These are phyloP conservation scores for Sebastiscus albofasciatus DNA, from an alignment of 2,797 vertebrate genomes.

Conservation along the genomic window DNA sequence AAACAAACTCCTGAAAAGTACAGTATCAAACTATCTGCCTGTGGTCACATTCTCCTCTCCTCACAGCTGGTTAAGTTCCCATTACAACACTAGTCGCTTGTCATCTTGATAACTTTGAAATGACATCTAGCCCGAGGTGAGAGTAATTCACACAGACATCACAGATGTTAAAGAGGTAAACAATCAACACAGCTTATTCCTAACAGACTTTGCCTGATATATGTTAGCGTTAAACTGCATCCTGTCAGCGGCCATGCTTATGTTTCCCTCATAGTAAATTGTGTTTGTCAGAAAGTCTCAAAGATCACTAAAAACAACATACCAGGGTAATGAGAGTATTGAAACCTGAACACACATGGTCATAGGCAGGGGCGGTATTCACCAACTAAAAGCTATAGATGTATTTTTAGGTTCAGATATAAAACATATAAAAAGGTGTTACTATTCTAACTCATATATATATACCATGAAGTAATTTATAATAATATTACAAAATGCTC, in stretches of 20 bases:
- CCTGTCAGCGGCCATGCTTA: neutral
- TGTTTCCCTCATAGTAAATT: neutral
- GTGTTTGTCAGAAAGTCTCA: neutral
- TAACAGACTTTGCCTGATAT: neutral
- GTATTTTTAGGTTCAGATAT: too few species aligned
- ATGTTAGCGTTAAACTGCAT: neutral
- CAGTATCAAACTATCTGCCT: neutral
- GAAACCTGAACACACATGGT: neutral
- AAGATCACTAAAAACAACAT: neutral
- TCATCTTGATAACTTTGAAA: constrained; percentile 22
- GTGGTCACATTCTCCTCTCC: neutral
- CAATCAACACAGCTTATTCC: neutral
- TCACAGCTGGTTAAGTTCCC: neutral
- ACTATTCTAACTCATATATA: neutral
- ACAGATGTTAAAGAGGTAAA: constrained; percentile 3
- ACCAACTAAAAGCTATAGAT: too few species aligned
- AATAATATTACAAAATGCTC: neutral
- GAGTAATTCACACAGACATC: neutral
- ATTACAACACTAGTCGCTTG: neutral
- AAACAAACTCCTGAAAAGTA: neutral
- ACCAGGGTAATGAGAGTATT: neutral
- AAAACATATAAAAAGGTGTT: neutral
- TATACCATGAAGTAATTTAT: neutral
- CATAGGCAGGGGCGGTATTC: neutral
- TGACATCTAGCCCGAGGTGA: neutral